Percentiles rank a stretch among this genome's conserved stretches.
Evolutionary conservation across 2,113 vertebrate genomes (phyloP).

Genomic region (Glaucomys volans): DNA sequence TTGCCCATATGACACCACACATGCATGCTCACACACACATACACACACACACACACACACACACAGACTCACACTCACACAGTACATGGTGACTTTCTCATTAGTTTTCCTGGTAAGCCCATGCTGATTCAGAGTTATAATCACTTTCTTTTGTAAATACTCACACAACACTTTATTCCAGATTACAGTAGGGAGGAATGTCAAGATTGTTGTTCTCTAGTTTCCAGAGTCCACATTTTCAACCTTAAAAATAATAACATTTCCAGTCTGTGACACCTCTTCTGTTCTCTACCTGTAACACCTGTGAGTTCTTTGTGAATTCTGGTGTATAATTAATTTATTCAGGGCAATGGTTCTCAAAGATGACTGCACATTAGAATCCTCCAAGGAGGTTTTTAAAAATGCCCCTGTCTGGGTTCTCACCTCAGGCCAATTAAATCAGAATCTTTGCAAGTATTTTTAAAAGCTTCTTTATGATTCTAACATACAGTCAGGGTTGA

Average conservation of each 20-base stretch:
- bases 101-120: neutral
- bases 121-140: neutral
- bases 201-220: neutral
- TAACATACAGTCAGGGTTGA: neutral
- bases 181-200: neutral
- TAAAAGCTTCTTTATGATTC: conserved; percentile 11
- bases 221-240: conserved; percentile 53
- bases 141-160: neutral
- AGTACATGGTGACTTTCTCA: neutral
- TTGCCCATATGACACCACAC: neutral
- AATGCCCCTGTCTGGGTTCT: neutral
- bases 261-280: neutral
- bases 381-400: neutral
- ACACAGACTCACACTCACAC: neutral
- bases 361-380: conserved; percentile 51
- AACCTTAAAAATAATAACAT: conserved; percentile 16
- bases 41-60: neutral
- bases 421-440: conserved; percentile 65
- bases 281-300: conserved; percentile 42
- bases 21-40: neutral
- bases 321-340: conserved; percentile 61
- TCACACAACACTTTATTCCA: neutral
- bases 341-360: conserved; percentile 53
- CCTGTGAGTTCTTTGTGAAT: conserved; percentile 55
- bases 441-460: conserved; percentile 41